Evolutionary conservation across 2,797 vertebrate genomes (phyloP).

Genomic region (Fringilla coelebs): DNA sequence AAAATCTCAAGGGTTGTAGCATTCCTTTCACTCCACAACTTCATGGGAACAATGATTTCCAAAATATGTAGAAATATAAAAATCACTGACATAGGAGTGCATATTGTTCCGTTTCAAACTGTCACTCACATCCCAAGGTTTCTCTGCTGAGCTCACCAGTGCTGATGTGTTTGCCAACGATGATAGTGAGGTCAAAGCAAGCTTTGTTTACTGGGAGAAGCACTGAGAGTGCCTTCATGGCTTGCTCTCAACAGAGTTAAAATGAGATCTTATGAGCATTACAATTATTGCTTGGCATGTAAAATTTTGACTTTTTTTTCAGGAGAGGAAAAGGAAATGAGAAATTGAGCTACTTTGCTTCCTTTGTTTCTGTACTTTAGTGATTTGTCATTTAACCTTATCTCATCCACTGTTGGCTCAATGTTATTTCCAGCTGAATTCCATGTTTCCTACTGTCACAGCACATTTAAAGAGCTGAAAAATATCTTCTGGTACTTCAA

Average conservation of each 20-base stretch:
- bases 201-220: not conserved
- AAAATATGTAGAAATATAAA: not conserved
- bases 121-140: not conserved
- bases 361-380: not conserved
- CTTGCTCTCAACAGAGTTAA: not conserved
- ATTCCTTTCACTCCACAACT: not conserved
- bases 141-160: not conserved
- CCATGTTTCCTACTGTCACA: not conserved
- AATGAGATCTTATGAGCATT: not conserved
- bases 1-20: not conserved
- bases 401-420: constrained; percentile 8
- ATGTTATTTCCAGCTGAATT: not conserved
- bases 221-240: not conserved
- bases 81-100: not conserved
- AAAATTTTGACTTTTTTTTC: not conserved
- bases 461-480: not conserved
- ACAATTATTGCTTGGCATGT: not conserved
- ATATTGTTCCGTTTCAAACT: not conserved
- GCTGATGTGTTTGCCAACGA: not conserved
- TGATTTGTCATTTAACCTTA: constrained; percentile 11
- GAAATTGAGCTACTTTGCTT: not conserved
- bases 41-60: not conserved
- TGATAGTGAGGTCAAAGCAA: not conserved
- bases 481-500: constrained; percentile 29
- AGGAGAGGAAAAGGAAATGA: constrained; percentile 1